Base-by-base conservation (phyloP, 1,140 invertebrate genomes). In the Charaxes varanes region DNA sequence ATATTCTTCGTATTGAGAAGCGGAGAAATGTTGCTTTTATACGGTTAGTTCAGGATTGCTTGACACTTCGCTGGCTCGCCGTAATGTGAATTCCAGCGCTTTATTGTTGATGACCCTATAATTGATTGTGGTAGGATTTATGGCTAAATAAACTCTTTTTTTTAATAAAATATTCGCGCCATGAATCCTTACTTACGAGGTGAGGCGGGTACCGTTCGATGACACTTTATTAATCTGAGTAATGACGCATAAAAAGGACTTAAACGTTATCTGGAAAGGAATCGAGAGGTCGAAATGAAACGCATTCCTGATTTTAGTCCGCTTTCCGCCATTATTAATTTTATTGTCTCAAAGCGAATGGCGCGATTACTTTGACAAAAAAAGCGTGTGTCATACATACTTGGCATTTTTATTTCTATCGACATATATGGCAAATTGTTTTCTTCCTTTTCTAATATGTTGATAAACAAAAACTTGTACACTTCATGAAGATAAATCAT, bases 41-140 rank as follows among this genome's bases (percentile, higher is more conserved):
- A 70, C 60, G 54, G 51, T 74, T 65, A 67, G 62, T 66, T 70
- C 66, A 74, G 63, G 65, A 64, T 71, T 59, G 68, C 52, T 43
- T 65, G 68, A 70, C 70, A 62, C 57, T 46, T 67, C 61, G 41
- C 36, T 50, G 46, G 58, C 63, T 63, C 62, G 56, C n/a, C 65
- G 62, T 72, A 65, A 68, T 64, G 61, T 65, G 69, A 59, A 69
- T 72, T 63, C 57, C 57, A 55, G 37, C 54, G 61, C 51, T 70
- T 74, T 74, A 74, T 76, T 68, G 71, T 69, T 69, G 55, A 62
- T 42, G 66, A 71, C 56, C 57, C 30, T 4, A 60, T 70, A 77
- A 74, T 73, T 77, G 66, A 77, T 79, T 69, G 60, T 57, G 50
- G 35, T 46, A 38, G 49, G 49, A 74, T 78, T 74, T 71, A 74